These are phyloP conservation scores for Rhodophaea formosa DNA, from an alignment of 2,888 invertebrate species.

Conservation along the genomic window DNA sequence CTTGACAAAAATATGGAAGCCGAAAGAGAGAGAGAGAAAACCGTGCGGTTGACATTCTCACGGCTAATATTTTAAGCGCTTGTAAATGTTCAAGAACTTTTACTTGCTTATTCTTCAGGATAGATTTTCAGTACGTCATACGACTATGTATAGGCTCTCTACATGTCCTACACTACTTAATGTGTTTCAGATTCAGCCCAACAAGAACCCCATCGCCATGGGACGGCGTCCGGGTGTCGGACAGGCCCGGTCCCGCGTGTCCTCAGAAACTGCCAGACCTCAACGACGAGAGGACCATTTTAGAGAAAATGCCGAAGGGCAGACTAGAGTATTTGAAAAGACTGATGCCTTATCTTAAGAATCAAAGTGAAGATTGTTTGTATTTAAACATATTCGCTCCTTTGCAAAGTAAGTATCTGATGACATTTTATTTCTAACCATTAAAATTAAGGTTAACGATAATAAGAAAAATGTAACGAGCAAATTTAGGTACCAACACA, in stretches of 20 bases:
- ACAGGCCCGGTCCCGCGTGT: conserved; percentile 92
- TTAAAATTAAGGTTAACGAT: too few species aligned
- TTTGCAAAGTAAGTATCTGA: conserved; percentile 90
- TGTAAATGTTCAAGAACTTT: neutral
- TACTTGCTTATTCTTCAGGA: neutral
- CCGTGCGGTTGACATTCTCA: too few species aligned
- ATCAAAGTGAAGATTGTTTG: conserved; percentile 98
- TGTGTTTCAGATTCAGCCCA: conserved; percentile 89
- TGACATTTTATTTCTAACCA: neutral
- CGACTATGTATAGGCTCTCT: too few species aligned
- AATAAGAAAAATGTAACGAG: too few species aligned
- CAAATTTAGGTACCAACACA: too few species aligned
- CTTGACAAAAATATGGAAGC: too few species aligned
- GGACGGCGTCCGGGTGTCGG: conserved; percentile 91
- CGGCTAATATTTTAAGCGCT: too few species aligned
- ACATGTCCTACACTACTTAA: neutral
- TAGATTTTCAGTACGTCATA: too few species aligned
- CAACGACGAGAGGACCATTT: conserved; percentile 89
- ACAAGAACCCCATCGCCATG: conserved; percentile 95
- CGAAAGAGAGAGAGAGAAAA: too few species aligned
- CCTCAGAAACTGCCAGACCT: conserved; percentile 94
- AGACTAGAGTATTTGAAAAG: conserved; percentile 94
- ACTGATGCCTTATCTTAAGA: conserved; percentile 92
- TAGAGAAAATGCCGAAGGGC: conserved; percentile 93
- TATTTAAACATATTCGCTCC: conserved; percentile 98